phyloP scores from a whole-genome alignment of 2,113 vertebrate species.

The Rhegmatorhina hoffmannsi region DNA sequence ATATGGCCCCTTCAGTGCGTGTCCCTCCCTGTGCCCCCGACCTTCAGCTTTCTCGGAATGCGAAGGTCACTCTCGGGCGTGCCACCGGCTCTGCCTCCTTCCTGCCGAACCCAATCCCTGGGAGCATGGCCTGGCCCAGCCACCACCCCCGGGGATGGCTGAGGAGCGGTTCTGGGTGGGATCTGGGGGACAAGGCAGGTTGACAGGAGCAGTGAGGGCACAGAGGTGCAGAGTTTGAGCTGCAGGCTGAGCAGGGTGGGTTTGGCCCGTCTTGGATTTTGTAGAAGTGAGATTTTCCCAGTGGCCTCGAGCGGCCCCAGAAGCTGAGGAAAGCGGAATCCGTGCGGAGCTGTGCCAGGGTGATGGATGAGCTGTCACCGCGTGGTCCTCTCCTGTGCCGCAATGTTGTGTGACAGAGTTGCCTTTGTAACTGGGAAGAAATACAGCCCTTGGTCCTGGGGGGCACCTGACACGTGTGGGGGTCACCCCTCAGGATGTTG shows the following conservation, averaged over 20 bases:
- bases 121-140: rapidly evolving
- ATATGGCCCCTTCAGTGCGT: rapidly evolving
- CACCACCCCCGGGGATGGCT: rapidly evolving
- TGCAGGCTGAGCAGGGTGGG: rapidly evolving
- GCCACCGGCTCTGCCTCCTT: conserved; percentile 24
- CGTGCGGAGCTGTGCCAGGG: rapidly evolving
- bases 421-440: not conserved
- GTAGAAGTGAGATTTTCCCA: rapidly evolving
- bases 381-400: rapidly evolving
- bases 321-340: not conserved
- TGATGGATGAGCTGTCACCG: not conserved
- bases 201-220: rapidly evolving
- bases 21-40: not conserved
- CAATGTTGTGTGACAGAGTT: rapidly evolving
- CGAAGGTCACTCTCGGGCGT: not conserved
- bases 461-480: rapidly evolving
- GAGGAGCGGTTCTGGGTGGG: rapidly evolving
- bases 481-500: rapidly evolving
- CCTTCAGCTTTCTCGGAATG: conserved; percentile 24
- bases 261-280: rapidly evolving
- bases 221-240: rapidly evolving
- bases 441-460: rapidly evolving
- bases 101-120: not conserved
- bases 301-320: rapidly evolving
- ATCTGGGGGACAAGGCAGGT: rapidly evolving